These are phyloP conservation scores for western clawed frog (Xenopus tropicalis) DNA, from an alignment of 2,113 vertebrate species.

Conservation along the genomic window UCB_Xtro_10.0 CM004446.2:150996001-150996500, in stretches of 20 bases:
- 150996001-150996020: no score
- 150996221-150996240: constrained; percentile 8
- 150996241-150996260: neutral
- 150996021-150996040: no score
- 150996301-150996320: constrained; percentile 18
- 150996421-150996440: constrained; percentile 13
- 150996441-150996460: neutral
- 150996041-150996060: no score
- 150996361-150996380: constrained; percentile 21
- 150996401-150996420: constrained; percentile 1
- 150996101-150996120: constrained; percentile 14
- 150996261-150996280: constrained; percentile 11
- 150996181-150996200: constrained; percentile 20
- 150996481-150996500: no score
- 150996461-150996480: no score
- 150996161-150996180: constrained; percentile 24
- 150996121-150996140: neutral
- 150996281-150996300: constrained; percentile 20
- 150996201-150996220: constrained; percentile 19
- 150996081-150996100: no score
- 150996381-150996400: constrained; percentile 21
- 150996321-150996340: neutral
- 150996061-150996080: no score
- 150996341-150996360: constrained; percentile 12
- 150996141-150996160: constrained; percentile 14